phyloP scores from a whole-genome alignment of 2,113 vertebrate genomes.

The Odontesthes bonariensis region DNA sequence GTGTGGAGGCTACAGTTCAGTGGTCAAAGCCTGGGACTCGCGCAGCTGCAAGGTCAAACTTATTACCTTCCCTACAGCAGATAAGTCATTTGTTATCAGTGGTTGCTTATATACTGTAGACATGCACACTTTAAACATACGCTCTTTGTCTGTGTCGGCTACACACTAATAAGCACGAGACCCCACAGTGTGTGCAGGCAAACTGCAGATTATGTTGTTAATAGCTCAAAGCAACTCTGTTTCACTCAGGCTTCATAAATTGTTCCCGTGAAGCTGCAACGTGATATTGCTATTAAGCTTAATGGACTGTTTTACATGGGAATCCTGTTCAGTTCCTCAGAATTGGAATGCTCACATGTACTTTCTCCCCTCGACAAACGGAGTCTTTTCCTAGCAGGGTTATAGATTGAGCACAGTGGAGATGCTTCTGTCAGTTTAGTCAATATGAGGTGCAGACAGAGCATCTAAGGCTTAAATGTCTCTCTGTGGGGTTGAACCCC shows the following conservation, averaged over 20 bases:
- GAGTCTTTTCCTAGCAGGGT: slow-evolving; percentile 20
- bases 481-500: slow-evolving; percentile 11
- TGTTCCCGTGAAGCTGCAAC: slow-evolving; percentile 43
- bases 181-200: slow-evolving; percentile 4
- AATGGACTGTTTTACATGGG: slow-evolving; percentile 66
- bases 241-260: slow-evolving; percentile 22
- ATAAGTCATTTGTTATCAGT: slow-evolving; percentile 50
- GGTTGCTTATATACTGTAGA: slow-evolving; percentile 17
- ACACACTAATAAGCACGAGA: slow-evolving; percentile 1
- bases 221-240: slow-evolving; percentile 47
- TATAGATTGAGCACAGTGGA: slow-evolving; percentile 44
- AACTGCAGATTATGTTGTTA: slow-evolving; percentile 34
- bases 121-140: slow-evolving; percentile 2
- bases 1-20: slow-evolving; percentile 92
- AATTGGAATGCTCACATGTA: slow-evolving; percentile 28
- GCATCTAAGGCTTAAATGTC: slow-evolving; percentile 18
- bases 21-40: slow-evolving; percentile 93
- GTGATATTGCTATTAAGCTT: slow-evolving; percentile 57
- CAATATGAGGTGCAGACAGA: slow-evolving; percentile 34
- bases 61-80: slow-evolving; percentile 46
- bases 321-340: slow-evolving; percentile 51
- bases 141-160: not conserved
- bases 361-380: slow-evolving; percentile 21
- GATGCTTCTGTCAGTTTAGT: slow-evolving; percentile 34
- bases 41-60: slow-evolving; percentile 89